Conservation (phyloP, 2,113 vertebrate genomes). For the Salvator merianae region DNA sequence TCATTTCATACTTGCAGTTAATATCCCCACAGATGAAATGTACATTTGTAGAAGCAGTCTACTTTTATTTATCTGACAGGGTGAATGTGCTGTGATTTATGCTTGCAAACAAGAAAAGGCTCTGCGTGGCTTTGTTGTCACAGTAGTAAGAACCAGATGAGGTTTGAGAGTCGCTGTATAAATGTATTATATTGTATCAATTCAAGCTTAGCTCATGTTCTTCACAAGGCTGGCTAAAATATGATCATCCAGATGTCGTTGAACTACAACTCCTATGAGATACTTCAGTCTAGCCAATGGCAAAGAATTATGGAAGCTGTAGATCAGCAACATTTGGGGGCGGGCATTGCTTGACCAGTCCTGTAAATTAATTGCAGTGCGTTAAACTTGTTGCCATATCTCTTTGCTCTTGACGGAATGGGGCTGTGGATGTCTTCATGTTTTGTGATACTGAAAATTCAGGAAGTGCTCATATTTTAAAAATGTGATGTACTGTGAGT, state of each 20-base stretch:
- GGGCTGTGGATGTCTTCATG: not conserved
- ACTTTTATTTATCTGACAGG: not conserved
- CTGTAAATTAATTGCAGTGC: too few relatives aligned
- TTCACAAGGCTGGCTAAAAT: too few relatives aligned
- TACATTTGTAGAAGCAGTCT: not conserved
- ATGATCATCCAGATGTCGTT: too few relatives aligned
- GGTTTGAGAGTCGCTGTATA: too few relatives aligned
- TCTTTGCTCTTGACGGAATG: not conserved
- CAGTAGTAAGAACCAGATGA: conserved; percentile 38
- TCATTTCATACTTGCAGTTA: not conserved
- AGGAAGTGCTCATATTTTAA: not conserved
- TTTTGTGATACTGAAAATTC: not conserved
- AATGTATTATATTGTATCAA: too few relatives aligned
- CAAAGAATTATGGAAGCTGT: too few relatives aligned
- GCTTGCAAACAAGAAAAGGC: not conserved
- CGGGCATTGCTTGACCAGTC: too few relatives aligned
- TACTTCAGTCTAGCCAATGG: too few relatives aligned
- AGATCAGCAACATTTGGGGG: too few relatives aligned
- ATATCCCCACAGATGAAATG: not conserved
- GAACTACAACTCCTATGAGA: too few relatives aligned
- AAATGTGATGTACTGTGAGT: not conserved
- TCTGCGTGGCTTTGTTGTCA: conserved; percentile 16
- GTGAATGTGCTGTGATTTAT: not conserved
- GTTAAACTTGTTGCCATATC: too few relatives aligned
- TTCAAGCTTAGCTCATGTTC: too few relatives aligned